A percentile compares a stretch with the other conserved stretches of the same genome.
Conservation (phyloP, 2,797 vertebrate genomes). For the Glossophaga mutica region DNA sequence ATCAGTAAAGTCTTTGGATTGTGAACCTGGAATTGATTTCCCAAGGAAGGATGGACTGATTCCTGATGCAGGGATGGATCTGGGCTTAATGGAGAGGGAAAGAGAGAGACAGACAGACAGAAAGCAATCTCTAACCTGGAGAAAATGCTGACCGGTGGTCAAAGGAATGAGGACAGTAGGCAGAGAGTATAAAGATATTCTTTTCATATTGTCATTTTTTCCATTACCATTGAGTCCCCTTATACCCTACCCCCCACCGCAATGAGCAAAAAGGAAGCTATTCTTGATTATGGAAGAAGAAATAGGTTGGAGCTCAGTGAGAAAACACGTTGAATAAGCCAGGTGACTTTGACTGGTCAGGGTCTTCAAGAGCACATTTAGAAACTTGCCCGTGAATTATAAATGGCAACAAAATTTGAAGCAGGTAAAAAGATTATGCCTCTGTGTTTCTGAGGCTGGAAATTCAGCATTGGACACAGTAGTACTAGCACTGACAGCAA, state of each 20-base stretch:
- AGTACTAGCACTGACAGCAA: not conserved
- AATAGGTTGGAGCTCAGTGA: not conserved
- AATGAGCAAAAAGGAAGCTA: not conserved
- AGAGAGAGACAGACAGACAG: not conserved
- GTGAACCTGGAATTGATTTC: not conserved
- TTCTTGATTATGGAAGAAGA: not conserved
- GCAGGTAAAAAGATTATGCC: not conserved
- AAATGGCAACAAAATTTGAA: not conserved
- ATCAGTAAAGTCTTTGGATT: not conserved
- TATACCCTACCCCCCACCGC: too few relatives aligned
- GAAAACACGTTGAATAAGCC: not conserved
- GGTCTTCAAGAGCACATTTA: not conserved
- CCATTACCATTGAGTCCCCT: too few relatives aligned
- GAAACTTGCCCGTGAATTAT: not conserved
- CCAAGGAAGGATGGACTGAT: not conserved
- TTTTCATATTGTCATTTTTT: not conserved
- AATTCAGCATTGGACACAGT: not conserved
- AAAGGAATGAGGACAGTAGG: not conserved
- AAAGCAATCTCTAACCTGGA: not conserved
- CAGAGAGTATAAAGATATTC: not conserved
- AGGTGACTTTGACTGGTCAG: not conserved
- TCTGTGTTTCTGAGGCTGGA: not conserved
- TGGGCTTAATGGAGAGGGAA: not conserved
- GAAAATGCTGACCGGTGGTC: not conserved
- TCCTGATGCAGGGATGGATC: not conserved